Percentiles rank a stretch among this genome's conserved stretches.
Evolutionary conservation across 2,888 invertebrate genomes (phyloP).

Genomic region (Cheilosia grossa): DNA sequence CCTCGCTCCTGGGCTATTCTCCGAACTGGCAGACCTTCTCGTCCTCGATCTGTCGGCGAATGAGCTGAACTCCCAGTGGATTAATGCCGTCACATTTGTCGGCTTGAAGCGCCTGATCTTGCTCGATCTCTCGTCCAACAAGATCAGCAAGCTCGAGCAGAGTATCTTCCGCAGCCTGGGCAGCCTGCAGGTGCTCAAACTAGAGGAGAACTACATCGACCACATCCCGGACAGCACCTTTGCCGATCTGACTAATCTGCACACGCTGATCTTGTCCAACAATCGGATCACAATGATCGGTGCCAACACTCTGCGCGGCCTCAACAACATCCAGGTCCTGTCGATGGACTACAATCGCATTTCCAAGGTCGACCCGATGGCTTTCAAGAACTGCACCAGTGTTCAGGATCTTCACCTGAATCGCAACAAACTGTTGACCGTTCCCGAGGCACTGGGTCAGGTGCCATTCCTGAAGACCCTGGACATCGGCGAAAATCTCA

Average conservation of each 20-base stretch:
- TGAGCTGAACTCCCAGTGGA: slow-evolving; percentile 93
- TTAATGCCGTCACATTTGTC: slow-evolving; percentile 92
- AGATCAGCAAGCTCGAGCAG: slow-evolving; percentile 92
- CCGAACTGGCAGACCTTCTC: slow-evolving; percentile 90
- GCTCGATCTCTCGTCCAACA: slow-evolving; percentile 92
- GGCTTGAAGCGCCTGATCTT: slow-evolving; percentile 94
- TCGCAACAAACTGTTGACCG: slow-evolving; percentile 91
- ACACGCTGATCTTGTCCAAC: slow-evolving; percentile 93
- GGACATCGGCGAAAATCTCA: slow-evolving; percentile 95
- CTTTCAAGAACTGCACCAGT: slow-evolving; percentile 94
- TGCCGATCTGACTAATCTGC: slow-evolving; percentile 93
- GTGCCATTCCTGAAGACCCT: slow-evolving; percentile 93
- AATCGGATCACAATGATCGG: slow-evolving; percentile 93
- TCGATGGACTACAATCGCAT: slow-evolving; percentile 94
- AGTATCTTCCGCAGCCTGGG: slow-evolving; percentile 93
- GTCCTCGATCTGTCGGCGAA: slow-evolving; percentile 93
- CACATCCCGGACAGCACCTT: slow-evolving; percentile 94
- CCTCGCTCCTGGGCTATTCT: slow-evolving; percentile 92
- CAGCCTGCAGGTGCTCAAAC: slow-evolving; percentile 91
- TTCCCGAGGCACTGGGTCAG: slow-evolving; percentile 92
- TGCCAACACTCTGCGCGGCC: slow-evolving; percentile 92
- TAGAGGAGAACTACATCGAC: slow-evolving; percentile 93
- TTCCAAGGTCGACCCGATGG: slow-evolving; percentile 91
- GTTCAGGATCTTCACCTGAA: slow-evolving; percentile 95
- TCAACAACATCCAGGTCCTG: slow-evolving; percentile 92